phyloP scores from a whole-genome alignment of 1,140 invertebrate species.

The Colletes gigas region DNA sequence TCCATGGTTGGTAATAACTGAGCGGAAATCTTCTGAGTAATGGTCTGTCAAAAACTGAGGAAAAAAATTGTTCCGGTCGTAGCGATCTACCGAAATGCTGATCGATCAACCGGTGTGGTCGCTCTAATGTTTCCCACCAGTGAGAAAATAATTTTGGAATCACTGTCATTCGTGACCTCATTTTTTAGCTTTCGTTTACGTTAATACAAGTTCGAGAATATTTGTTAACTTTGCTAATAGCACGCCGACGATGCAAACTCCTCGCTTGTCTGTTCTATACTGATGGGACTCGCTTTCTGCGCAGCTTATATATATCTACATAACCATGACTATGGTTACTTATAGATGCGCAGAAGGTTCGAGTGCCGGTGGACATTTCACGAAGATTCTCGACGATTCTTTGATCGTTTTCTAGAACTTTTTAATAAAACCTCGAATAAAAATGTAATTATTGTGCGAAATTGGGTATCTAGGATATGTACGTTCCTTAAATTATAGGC shows the following conservation, averaged over 20 bases:
- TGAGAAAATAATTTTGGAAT: slow-evolving; percentile 73
- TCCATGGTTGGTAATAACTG: slow-evolving; percentile 63
- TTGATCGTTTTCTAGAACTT: neutral
- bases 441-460: neutral
- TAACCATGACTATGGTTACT: neutral
- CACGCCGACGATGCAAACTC: neutral
- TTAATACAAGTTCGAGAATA: neutral
- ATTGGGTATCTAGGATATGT: neutral
- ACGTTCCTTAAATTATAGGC: no score
- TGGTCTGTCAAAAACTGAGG: slow-evolving; percentile 34
- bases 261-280: slow-evolving; percentile 14
- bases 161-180: slow-evolving; percentile 69
- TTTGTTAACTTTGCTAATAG: neutral
- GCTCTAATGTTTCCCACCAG: slow-evolving; percentile 74
- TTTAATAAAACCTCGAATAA: neutral
- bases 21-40: slow-evolving; percentile 18
- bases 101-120: slow-evolving; percentile 70
- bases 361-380: neutral
- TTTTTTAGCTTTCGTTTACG: slow-evolving; percentile 25
- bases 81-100: slow-evolving; percentile 71
- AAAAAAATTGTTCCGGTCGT: slow-evolving; percentile 63
- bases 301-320: slow-evolving; percentile 21
- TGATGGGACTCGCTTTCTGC: neutral
- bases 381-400: neutral
- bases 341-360: neutral